Evolutionary conservation across 2,797 vertebrate species (phyloP).

Genomic region (Anniella stebbinsi): DNA sequence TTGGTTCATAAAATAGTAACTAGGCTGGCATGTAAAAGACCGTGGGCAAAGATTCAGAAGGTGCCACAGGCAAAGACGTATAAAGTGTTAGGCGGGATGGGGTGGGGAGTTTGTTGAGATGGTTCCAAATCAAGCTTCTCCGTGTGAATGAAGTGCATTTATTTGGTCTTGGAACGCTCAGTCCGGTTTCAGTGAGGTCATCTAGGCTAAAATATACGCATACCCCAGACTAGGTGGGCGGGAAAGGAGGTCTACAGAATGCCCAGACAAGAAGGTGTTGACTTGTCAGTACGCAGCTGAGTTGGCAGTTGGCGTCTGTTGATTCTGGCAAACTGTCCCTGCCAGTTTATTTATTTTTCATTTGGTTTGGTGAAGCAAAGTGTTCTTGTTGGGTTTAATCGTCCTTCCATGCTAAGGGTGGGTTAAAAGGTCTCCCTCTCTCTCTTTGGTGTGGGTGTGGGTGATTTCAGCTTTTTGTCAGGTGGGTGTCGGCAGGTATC

Average conservation of each 20-base stretch:
- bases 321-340: constrained; percentile 66
- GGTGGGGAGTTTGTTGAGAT: constrained; percentile 30
- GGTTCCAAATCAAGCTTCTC: constrained; percentile 56
- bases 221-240: constrained; percentile 7
- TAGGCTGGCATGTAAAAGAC: constrained; percentile 47
- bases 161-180: constrained; percentile 68
- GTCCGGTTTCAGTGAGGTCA: constrained; percentile 57
- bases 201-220: constrained; percentile 49
- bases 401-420: constrained; percentile 51
- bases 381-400: constrained; percentile 64
- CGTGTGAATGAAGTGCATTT: constrained; percentile 60
- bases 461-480: constrained; percentile 61
- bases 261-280: constrained; percentile 37
- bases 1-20: constrained; percentile 62
- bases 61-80: constrained; percentile 39
- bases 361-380: constrained; percentile 2
- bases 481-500: constrained; percentile 22
- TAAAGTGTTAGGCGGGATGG: constrained; percentile 27
- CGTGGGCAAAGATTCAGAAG: constrained; percentile 22
- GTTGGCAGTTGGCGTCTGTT: constrained; percentile 57
- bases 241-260: constrained; percentile 53
- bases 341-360: constrained; percentile 22
- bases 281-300: constrained; percentile 59
- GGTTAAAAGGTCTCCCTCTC: constrained; percentile 50
- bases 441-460: constrained; percentile 50